These are phyloP conservation scores for Oreochromis tanganicae DNA, from an alignment of 2,113 vertebrate genomes.

Conservation along the genomic window DNA sequence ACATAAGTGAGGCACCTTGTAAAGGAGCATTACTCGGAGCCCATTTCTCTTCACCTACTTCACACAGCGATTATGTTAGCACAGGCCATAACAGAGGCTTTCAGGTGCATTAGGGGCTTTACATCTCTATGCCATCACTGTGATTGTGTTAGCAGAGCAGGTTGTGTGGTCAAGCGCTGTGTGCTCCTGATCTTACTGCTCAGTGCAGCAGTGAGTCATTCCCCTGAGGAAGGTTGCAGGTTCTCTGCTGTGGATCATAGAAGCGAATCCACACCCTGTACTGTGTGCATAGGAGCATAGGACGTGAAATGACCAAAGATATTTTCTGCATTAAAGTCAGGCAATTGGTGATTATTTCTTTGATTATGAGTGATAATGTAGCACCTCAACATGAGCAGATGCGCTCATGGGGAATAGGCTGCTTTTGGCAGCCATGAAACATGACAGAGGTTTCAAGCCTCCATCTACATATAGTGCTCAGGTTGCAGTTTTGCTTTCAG, in stretches of 20 bases:
- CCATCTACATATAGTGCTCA: not conserved
- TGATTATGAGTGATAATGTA: not conserved
- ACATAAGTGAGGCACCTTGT: not conserved
- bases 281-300: not conserved
- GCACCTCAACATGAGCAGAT: not conserved
- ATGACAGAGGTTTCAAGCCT: not conserved
- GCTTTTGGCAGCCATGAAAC: not conserved
- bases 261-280: not conserved
- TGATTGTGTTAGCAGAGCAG: not conserved
- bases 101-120: not conserved
- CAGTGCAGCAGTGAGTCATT: not conserved
- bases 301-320: not conserved
- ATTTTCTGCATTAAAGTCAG: not conserved
- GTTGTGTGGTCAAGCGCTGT: not conserved
- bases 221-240: not conserved
- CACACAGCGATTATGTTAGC: not conserved
- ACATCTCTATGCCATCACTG: not conserved
- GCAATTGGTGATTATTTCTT: not conserved
- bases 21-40: not conserved
- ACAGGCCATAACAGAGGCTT: not conserved
- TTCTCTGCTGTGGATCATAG: not conserved
- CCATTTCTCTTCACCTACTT: not conserved
- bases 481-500: not conserved
- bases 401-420: accelerated
- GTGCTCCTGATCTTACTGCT: not conserved